Base-by-base conservation (phyloP, 2,888 invertebrate species). In the Torymus aiolomorphi region DNA sequence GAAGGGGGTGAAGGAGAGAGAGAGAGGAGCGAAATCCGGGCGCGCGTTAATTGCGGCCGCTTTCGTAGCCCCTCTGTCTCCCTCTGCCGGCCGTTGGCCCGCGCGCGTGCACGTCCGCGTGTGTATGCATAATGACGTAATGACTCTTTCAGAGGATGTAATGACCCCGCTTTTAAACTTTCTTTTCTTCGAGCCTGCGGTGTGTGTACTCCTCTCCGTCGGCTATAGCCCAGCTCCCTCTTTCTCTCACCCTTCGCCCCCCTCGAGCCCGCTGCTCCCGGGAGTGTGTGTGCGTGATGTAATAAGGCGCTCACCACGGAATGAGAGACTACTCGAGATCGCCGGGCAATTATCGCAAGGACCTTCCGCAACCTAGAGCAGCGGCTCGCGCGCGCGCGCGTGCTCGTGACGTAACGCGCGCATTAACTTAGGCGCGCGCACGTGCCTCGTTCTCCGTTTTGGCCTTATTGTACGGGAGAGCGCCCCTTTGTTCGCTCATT, bases 51-150 rank as follows among this genome's bases (percentile, higher is more conserved):
- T 80, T 82, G 73, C 76, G 57, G 67, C 54, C 49, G 31, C 31
- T 31, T 31, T 31, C 31, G 31, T 31, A 31, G 31, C 62, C 54
- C 67, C 31, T 52, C 69, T 31, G 52, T n/a, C 61, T 51, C 10
- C 42, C 20, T 14, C 31, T 56, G 16, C 31, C 31, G 8, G 3
- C 31, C 31, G 31, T 8, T 31, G 31, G 31, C 31, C 31, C n/a
- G 59, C 49, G 62, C 12, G 20, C 14, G 12, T 51, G 54, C 24
- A 51, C 13, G 67, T 14, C 54, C 14, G 65, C 51, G 52, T 12
- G 80, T 76, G 61, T 75, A 71, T 78, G 79, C 74, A 78, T 82
- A 82, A 82, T 80, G 82, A 82, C 77, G 80, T 80, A 82, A 82
- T 82, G 82, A 80, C 80, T 80, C 80, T 80, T 80, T 80, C 78